Evolutionary conservation across 2,113 vertebrate species (phyloP), one percentile per base, ranked within the genome.

Genomic region (Gasterosteus aculeatus): DNA sequence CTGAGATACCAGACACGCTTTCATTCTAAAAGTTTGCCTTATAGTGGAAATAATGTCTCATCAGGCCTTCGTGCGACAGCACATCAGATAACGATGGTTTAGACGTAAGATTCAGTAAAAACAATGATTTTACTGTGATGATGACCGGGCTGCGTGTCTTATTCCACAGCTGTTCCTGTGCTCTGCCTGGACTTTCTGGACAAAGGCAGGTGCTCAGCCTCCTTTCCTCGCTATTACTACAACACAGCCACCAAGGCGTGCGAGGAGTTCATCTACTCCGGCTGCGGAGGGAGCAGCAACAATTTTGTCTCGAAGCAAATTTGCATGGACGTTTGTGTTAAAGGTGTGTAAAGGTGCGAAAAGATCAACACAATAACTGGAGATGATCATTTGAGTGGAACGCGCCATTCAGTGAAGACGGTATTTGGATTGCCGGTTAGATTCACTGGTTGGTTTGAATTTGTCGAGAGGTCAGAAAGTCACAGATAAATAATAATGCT

Each of bases 221-320:
- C 96, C 41, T 93, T 97, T 16, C 78, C 92, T 11, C 96, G 98
- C 4, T 99, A 94, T 88, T 96, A 97, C 89, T 99, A 95, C 84
- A 96, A 97, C 51, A 1, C n/a, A 19, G 86, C 85, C 73, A 90
- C 85, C 64, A 94, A 92, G 75, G 89, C 56, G 12, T 99, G 97
- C 49, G 92, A 96, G 75, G 74, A 94, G 84, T 99, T 99, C 72
- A 80, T 33, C 16, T 99, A 98, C 7, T 94, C 95, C 0, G 97
- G 97, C 79, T 98, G 97, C 15, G 97, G 97, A 9, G 96, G 97
- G 33, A 98, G 96, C 86, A 91, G 91, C 78, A 99, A 99, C 87
- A 99, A 99, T 90, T 99, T 99, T 0, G 82, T 94, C 75, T 94
- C 86, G 2, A 87, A 85, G 69, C 75, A 68, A 0, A 92, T 83